These are phyloP conservation scores for Neogale vison DNA, from an alignment of 2,113 vertebrate genomes.

Conservation along the genomic window DNA sequence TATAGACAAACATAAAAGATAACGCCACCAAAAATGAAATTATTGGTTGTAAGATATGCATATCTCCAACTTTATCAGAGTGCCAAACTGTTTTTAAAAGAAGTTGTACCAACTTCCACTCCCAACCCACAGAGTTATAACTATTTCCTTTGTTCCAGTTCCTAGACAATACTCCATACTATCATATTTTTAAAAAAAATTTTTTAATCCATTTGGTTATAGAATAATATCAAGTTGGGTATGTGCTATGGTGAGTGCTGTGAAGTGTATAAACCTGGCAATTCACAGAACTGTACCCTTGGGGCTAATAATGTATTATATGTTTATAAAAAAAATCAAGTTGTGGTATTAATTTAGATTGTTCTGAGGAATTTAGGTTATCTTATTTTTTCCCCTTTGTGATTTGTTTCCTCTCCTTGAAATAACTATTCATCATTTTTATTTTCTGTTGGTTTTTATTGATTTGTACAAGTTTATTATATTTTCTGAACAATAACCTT, in stretches of 20 bases:
- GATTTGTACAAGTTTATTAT: neutral
- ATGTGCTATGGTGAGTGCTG: too few relatives aligned
- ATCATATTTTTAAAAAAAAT: too few relatives aligned
- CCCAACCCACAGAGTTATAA: neutral
- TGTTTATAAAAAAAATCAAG: neutral
- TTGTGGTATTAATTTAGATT: neutral
- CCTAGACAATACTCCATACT: neutral
- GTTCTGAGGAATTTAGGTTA: neutral
- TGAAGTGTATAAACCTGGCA: too few relatives aligned
- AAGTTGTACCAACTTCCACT: neutral
- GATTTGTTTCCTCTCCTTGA: neutral
- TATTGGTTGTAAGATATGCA: neutral
- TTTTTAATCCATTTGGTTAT: neutral
- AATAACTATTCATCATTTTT: neutral
- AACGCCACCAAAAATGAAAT: neutral
- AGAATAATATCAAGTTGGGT: neutral
- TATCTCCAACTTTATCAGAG: neutral
- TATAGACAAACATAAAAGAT: neutral
- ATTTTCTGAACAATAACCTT: neutral
- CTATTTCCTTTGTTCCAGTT: neutral
- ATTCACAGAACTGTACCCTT: too few relatives aligned
- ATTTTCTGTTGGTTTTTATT: neutral
- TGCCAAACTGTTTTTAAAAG: neutral
- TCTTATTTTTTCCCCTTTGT: neutral
- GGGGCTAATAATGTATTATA: too few relatives aligned